Evolutionary conservation across 2,113 vertebrate genomes (phyloP).

Genomic region (Brienomyrus brachyistius): DNA sequence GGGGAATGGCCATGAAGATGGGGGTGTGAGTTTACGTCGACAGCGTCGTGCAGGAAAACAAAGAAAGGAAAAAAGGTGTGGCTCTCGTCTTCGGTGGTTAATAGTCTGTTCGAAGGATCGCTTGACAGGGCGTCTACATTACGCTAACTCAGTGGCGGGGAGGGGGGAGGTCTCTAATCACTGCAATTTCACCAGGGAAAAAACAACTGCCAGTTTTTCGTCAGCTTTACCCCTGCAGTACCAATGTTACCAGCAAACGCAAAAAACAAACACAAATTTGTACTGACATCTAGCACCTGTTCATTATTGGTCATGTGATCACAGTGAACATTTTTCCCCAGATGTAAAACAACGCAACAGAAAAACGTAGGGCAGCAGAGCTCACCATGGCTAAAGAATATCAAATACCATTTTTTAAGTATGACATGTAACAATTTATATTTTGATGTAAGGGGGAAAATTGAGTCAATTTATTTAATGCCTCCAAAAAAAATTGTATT

Average conservation of each 20-base stretch:
- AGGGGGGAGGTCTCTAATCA: background rate
- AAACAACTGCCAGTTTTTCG: background rate
- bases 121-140: background rate
- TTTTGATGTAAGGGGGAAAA: background rate
- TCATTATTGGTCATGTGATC: background rate
- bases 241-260: background rate
- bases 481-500: background rate
- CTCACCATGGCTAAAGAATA: background rate
- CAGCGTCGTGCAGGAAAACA: background rate
- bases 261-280: background rate
- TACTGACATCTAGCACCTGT: background rate
- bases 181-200: background rate
- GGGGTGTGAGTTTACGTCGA: background rate
- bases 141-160: background rate
- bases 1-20: background rate
- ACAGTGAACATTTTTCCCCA: background rate
- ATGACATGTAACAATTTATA: background rate
- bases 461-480: background rate
- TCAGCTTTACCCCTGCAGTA: background rate
- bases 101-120: background rate
- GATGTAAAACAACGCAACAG: background rate
- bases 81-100: background rate
- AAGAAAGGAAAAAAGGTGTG: background rate
- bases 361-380: background rate
- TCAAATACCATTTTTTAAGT: background rate